Percentiles rank a stretch among this genome's conserved stretches.
Conservation (phyloP, 2,113 vertebrate genomes). For the Raphicerus campestris region DNA sequence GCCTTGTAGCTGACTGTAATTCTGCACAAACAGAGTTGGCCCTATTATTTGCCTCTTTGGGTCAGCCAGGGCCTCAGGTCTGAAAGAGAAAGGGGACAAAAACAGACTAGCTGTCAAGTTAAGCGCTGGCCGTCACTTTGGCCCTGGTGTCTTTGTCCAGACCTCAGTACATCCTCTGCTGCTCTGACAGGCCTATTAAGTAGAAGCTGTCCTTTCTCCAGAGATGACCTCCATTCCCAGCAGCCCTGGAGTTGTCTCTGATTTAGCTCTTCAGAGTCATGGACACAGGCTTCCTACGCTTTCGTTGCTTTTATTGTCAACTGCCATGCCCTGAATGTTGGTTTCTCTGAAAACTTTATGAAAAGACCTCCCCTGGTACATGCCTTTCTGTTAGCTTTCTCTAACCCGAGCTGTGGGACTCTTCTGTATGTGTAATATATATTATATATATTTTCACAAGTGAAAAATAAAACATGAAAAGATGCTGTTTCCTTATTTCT, state of each 20-base stretch:
- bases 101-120: background rate
- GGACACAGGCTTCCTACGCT: background rate
- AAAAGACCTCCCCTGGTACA: background rate
- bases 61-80: background rate
- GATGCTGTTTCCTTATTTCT: slow-evolving; percentile 51
- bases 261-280: background rate
- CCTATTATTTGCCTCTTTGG: background rate
- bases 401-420: slow-evolving; percentile 6
- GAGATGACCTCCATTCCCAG: background rate
- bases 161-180: background rate
- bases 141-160: slow-evolving; percentile 1
- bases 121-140: background rate
- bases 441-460: slow-evolving; percentile 61
- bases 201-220: background rate
- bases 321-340: background rate
- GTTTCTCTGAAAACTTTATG: background rate
- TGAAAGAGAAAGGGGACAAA: background rate
- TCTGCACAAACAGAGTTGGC: background rate
- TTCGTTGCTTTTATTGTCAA: background rate
- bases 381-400: slow-evolving; percentile 38
- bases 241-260: background rate
- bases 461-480: slow-evolving; percentile 67
- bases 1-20: background rate
- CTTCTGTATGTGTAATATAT: slow-evolving; percentile 50
- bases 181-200: background rate